Evolutionary conservation across 2,888 invertebrate species (phyloP).

Genomic region (Yponomeuta sedellus): DNA sequence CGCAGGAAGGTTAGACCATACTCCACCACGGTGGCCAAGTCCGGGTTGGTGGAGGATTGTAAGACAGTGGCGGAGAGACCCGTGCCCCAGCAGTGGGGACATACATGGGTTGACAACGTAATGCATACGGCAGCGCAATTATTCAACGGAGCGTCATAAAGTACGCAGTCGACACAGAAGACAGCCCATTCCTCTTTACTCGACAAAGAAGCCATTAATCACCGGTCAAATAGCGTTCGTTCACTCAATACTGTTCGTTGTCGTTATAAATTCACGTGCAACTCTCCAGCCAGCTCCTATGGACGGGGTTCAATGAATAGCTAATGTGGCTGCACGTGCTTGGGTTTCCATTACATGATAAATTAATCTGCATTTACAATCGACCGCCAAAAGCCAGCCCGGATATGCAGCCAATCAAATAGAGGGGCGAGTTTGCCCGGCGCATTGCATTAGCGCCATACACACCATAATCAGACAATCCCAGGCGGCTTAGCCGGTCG

Average conservation of each 20-base stretch:
- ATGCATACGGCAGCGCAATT: neutral
- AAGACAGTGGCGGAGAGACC: too few relatives aligned
- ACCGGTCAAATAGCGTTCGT: slow-evolving; percentile 13
- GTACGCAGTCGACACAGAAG: neutral
- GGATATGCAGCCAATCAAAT: slow-evolving; percentile 30
- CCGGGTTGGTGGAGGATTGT: too few relatives aligned
- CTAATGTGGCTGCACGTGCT: slow-evolving; percentile 40
- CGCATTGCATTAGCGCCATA: slow-evolving; percentile 1
- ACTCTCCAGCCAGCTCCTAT: slow-evolving; percentile 28
- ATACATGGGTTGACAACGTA: too few relatives aligned
- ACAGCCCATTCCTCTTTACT: neutral
- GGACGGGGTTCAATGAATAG: slow-evolving; percentile 45
- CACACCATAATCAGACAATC: neutral
- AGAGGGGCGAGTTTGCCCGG: slow-evolving; percentile 15
- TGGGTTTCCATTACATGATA: slow-evolving; percentile 42
- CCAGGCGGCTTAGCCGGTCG: neutral
- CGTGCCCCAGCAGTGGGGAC: too few relatives aligned
- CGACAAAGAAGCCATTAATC: neutral
- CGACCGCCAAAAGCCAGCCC: slow-evolving; percentile 26
- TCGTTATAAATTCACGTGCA: slow-evolving; percentile 21
- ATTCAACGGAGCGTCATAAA: slow-evolving; percentile 43
- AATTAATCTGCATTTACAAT: slow-evolving; percentile 48
- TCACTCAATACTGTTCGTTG: slow-evolving; percentile 63
- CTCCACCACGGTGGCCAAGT: too few relatives aligned
- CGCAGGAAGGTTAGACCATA: too few relatives aligned